phyloP scores from a whole-genome alignment of 2,797 vertebrate species.

The Acanthurus tractus region DNA sequence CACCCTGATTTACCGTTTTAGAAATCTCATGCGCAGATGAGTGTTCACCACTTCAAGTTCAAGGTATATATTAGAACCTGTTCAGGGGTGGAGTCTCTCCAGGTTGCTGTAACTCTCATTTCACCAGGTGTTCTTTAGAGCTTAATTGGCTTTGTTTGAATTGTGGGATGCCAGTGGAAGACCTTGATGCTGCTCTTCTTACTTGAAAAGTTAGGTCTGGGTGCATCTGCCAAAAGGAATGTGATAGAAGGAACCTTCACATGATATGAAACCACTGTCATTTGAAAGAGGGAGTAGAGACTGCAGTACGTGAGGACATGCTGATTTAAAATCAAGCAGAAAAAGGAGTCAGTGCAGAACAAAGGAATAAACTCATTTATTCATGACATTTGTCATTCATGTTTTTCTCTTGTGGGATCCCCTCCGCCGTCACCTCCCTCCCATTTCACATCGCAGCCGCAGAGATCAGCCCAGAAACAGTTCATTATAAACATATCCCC shows the following conservation, averaged over 20 bases:
- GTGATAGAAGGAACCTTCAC: not conserved
- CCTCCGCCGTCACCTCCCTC: conserved; percentile 45
- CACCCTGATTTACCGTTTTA: conserved; percentile 6
- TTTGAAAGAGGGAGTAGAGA: not conserved
- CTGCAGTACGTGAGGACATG: not conserved
- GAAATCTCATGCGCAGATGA: conserved; percentile 32
- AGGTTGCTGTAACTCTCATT: conserved; percentile 20
- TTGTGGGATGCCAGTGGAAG: conserved; percentile 13
- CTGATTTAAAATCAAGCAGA: not conserved
- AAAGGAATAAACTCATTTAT: conserved; percentile 32
- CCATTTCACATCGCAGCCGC: conserved; percentile 71
- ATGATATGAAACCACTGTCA: not conserved
- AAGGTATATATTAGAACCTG: conserved; percentile 5
- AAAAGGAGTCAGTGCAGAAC: conserved; percentile 7
- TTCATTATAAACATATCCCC: conserved; percentile 90
- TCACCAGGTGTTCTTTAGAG: conserved; percentile 20
- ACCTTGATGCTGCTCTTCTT: not conserved
- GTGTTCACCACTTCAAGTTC: conserved; percentile 31
- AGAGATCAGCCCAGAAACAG: conserved; percentile 84
- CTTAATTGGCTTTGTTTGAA: conserved; percentile 17
- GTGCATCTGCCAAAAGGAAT: conserved; percentile 3
- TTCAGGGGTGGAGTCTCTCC: not conserved
- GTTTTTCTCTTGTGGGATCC: conserved; percentile 43
- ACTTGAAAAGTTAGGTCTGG: not conserved
- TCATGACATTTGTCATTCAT: conserved; percentile 65